phyloP scores from a whole-genome alignment of 2,888 invertebrate genomes.

The Dynastes tityus region DNA sequence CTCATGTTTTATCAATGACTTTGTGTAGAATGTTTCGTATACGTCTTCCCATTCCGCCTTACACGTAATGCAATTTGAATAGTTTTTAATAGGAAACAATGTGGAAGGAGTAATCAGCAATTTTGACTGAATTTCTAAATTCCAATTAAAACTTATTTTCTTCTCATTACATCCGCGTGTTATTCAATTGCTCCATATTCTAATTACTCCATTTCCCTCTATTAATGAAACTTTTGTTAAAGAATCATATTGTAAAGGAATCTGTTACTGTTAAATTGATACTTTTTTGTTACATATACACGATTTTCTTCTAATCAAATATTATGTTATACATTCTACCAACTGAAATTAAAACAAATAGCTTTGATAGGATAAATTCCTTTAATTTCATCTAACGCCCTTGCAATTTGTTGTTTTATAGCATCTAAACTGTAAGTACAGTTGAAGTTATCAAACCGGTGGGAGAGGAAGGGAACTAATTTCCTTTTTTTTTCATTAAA shows the following conservation, averaged over 20 bases:
- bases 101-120: too few relatives aligned
- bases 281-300: not conserved
- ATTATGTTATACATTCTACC: slow-evolving; percentile 13
- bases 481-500: not conserved
- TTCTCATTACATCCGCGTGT: not conserved
- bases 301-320: slow-evolving; percentile 9
- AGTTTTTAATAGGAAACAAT: too few relatives aligned
- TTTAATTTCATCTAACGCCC: not conserved
- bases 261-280: not conserved
- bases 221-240: not conserved
- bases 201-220: not conserved
- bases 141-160: not conserved
- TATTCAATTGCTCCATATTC: not conserved
- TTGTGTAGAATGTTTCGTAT: not conserved
- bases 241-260: not conserved
- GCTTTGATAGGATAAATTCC: not conserved
- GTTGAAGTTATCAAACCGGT: not conserved
- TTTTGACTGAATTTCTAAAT: not conserved
- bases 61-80: too few relatives aligned
- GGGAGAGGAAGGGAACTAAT: not conserved
- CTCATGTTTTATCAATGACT: not conserved
- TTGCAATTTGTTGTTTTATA: slow-evolving; percentile 9
- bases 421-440: slow-evolving; percentile 4
- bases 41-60: too few relatives aligned
- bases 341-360: not conserved